Evolutionary conservation across 1,140 invertebrate genomes (phyloP).

Genomic region (Tetragnatha versicolor): DNA sequence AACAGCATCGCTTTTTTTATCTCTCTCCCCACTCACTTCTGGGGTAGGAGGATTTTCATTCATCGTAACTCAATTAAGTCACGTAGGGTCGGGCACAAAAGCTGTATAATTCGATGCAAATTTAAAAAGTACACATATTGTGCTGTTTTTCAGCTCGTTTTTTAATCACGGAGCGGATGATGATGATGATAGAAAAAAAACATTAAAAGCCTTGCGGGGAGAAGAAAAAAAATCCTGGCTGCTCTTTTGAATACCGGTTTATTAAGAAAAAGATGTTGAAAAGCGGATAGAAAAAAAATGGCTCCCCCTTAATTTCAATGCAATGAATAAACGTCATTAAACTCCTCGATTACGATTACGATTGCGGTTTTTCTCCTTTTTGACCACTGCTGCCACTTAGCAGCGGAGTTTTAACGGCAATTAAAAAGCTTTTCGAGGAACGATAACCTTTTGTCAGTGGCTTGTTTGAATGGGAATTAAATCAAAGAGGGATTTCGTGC

Average conservation of each 20-base stretch:
- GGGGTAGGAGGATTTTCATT: slow-evolving; percentile 20
- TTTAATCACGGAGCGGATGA: too few species aligned
- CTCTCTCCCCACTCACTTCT: neutral
- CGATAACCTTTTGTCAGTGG: slow-evolving; percentile 52
- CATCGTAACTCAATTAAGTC: slow-evolving; percentile 49
- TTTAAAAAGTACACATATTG: slow-evolving; percentile 34
- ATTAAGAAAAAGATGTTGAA: slow-evolving; percentile 34
- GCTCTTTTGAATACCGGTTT: slow-evolving; percentile 31
- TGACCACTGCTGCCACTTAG: slow-evolving; percentile 46
- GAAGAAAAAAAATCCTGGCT: neutral
- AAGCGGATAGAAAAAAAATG: slow-evolving; percentile 17
- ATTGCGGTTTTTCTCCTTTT: slow-evolving; percentile 23
- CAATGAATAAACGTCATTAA: slow-evolving; percentile 52
- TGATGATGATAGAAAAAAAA: too few species aligned
- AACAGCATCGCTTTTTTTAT: neutral
- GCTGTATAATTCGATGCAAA: slow-evolving; percentile 20
- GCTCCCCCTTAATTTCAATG: slow-evolving; percentile 41
- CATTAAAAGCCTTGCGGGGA: neutral
- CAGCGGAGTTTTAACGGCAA: slow-evolving; percentile 33
- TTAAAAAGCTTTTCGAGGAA: slow-evolving; percentile 40
- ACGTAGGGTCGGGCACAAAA: slow-evolving; percentile 31
- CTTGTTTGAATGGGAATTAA: slow-evolving; percentile 49
- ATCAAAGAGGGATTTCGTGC: slow-evolving; percentile 42
- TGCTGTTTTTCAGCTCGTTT: slow-evolving; percentile 30
- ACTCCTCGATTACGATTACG: slow-evolving; percentile 27